Evolutionary conservation across 2,797 vertebrate genomes (phyloP).

Genomic region (Hoplostethus atlanticus): DNA sequence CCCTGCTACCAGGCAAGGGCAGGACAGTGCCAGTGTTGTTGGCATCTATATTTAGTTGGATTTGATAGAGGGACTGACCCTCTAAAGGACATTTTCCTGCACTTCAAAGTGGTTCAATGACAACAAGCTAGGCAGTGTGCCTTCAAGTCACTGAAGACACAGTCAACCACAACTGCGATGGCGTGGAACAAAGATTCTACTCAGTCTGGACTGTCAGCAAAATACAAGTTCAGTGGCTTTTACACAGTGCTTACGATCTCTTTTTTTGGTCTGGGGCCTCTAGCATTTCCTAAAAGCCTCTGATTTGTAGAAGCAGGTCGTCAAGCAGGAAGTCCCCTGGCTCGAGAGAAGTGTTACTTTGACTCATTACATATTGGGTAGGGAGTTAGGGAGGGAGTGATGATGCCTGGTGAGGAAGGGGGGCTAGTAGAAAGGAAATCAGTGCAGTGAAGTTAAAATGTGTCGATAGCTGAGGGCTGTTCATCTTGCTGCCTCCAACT

Average conservation of each 20-base stretch:
- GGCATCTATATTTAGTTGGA: conserved; percentile 76
- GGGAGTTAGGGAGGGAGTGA: conserved; percentile 14
- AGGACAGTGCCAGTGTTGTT: conserved; percentile 65
- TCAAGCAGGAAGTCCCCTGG: conserved; percentile 33
- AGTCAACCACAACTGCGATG: conserved; percentile 27
- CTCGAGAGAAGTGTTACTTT: conserved; percentile 39
- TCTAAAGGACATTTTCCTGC: conserved; percentile 57
- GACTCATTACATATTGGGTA: conserved; percentile 33
- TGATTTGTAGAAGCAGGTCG: conserved; percentile 43
- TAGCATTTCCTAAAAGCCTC: conserved; percentile 42
- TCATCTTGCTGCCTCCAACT: conserved; percentile 15
- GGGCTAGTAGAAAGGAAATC: conserved; percentile 43
- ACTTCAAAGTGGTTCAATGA: conserved; percentile 59
- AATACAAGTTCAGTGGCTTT: conserved; percentile 36
- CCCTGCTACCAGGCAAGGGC: conserved; percentile 63
- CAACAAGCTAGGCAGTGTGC: conserved; percentile 30
- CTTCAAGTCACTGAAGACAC: conserved; percentile 39
- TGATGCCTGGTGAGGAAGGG: conserved; percentile 7
- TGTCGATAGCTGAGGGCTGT: conserved; percentile 22
- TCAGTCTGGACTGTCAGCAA: conserved; percentile 7
- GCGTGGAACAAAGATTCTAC: conserved; percentile 9
- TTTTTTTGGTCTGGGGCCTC: conserved; percentile 31
- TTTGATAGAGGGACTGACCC: conserved; percentile 57
- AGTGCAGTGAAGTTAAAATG: conserved; percentile 44
- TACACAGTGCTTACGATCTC: conserved; percentile 3